A percentile compares a stretch with the other conserved stretches of the same genome.
phyloP scores from a whole-genome alignment of 2,113 vertebrate genomes.

The Megaceryle torquata region DNA sequence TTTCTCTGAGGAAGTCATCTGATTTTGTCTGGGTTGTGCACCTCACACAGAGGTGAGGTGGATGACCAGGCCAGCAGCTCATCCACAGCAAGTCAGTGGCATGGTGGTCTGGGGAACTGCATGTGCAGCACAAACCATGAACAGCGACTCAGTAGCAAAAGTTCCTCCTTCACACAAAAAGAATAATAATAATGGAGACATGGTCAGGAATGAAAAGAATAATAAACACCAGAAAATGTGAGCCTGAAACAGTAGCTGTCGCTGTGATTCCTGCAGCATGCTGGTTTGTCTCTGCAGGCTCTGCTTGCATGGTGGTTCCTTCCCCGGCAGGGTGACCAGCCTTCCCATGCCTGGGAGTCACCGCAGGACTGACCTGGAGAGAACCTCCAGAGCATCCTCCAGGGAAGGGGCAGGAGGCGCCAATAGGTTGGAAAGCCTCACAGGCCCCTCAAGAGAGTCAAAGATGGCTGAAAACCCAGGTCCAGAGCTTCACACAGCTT shows the following conservation, averaged over 20 bases:
- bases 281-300: rapidly evolving
- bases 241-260: background rate
- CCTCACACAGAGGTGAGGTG: background rate
- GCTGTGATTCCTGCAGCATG: background rate
- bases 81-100: background rate
- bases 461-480: background rate
- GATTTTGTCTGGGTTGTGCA: background rate
- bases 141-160: background rate
- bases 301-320: background rate
- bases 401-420: background rate
- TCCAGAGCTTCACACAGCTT: rapidly evolving
- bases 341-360: background rate
- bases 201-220: background rate
- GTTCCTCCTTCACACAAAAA: background rate
- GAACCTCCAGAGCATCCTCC: background rate
- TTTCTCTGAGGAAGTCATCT: background rate
- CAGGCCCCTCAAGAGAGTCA: background rate
- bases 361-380: background rate
- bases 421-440: background rate
- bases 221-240: background rate
- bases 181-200: background rate
- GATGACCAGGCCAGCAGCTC: background rate
- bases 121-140: background rate
- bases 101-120: background rate
- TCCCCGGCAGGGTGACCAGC: background rate